Conservation (phyloP, 2,888 invertebrate species). For the Agrochola litura region DNA sequence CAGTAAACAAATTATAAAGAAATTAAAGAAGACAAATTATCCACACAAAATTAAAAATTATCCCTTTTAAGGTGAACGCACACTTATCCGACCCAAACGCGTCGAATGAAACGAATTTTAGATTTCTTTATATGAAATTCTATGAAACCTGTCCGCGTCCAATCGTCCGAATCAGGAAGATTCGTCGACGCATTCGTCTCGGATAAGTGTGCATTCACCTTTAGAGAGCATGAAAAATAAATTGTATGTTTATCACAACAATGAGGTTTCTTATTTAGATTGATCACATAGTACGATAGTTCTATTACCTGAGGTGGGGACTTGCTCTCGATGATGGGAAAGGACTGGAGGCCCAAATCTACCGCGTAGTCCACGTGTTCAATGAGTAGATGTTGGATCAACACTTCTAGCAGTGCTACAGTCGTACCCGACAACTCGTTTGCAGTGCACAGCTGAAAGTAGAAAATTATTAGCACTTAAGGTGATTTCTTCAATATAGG, state of each 20-base stretch:
- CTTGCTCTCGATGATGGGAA: slow-evolving; percentile 97
- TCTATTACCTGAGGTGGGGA: slow-evolving; percentile 92
- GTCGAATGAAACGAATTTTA: no score
- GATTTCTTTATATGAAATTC: no score
- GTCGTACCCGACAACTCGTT: slow-evolving; percentile 95
- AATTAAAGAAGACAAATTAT: neutral
- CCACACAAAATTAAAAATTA: neutral
- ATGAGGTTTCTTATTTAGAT: neutral
- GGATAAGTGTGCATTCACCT: no score
- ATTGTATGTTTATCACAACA: no score
- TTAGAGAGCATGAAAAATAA: no score
- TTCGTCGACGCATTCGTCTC: no score
- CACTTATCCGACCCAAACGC: no score
- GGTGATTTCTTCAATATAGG: neutral
- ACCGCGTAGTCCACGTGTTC: slow-evolving; percentile 99
- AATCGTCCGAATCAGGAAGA: no score
- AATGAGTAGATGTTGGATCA: slow-evolving; percentile 95
- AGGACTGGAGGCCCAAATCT: slow-evolving; percentile 97
- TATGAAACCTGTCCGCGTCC: no score
- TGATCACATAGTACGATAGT: neutral
- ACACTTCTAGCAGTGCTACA: slow-evolving; percentile 94
- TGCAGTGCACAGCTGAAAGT: slow-evolving; percentile 92
- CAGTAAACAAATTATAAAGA: no score
- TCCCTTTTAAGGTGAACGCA: no score
- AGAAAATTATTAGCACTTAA: neutral